phyloP scores from a whole-genome alignment of 2,113 vertebrate species.

The Ptyas mucosa region DNA sequence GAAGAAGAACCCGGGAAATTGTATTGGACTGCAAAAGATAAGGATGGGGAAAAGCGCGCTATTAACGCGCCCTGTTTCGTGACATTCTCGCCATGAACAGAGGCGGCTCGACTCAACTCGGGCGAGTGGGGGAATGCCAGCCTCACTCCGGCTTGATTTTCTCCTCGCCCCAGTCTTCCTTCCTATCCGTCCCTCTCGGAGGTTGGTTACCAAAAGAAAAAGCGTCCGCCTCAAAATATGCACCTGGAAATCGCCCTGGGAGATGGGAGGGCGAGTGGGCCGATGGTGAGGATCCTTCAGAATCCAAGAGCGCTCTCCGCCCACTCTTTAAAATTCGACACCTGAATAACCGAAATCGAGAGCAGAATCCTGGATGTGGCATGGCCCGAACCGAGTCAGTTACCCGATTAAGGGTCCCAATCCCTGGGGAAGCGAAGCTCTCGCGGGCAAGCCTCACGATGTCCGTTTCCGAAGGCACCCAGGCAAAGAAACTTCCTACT shows the following conservation, averaged over 20 bases:
- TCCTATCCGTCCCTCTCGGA: no score
- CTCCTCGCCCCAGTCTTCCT: neutral
- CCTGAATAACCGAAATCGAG: neutral
- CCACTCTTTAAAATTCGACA: no score
- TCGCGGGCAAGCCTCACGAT: no score
- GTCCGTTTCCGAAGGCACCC: neutral
- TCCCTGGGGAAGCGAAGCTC: neutral
- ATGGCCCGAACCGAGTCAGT: neutral
- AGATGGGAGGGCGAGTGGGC: neutral
- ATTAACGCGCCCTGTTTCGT: neutral
- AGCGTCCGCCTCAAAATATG: neutral
- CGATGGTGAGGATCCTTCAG: rapidly evolving
- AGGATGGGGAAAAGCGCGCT: no score
- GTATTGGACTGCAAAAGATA: neutral
- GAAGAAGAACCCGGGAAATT: neutral
- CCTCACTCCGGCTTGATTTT: neutral
- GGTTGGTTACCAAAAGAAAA: neutral
- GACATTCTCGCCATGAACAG: neutral
- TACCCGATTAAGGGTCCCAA: no score
- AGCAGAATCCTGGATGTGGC: neutral
- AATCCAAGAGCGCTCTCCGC: no score
- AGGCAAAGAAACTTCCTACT: neutral
- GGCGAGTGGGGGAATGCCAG: neutral
- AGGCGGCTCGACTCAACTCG: neutral
- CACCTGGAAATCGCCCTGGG: neutral